Conservation (phyloP, 2,113 vertebrate genomes). For the Plecotus auritus region DNA sequence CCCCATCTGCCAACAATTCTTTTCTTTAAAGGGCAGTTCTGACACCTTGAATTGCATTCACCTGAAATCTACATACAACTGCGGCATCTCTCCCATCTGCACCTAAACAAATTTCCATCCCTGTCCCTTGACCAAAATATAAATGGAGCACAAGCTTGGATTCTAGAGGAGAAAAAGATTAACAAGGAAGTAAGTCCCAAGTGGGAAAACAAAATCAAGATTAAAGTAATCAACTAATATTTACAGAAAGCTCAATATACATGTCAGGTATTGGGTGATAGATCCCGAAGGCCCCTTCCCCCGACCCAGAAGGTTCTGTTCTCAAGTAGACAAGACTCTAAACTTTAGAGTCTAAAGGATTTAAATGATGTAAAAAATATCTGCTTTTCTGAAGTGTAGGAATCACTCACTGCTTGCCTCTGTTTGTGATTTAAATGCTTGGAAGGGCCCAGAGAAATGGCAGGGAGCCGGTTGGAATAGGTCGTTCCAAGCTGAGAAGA, state of each 20-base stretch:
- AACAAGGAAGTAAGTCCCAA: neutral
- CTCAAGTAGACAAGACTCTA: neutral
- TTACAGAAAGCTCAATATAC: neutral
- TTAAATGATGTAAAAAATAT: neutral
- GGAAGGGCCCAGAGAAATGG: neutral
- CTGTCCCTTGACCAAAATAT: neutral
- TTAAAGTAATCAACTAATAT: neutral
- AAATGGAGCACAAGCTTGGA: conserved; percentile 22
- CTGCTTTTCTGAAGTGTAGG: neutral
- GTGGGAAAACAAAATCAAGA: neutral
- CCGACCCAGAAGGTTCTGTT: neutral
- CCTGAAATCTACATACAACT: neutral
- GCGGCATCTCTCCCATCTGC: conserved; percentile 34
- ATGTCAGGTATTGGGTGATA: neutral
- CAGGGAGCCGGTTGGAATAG: neutral
- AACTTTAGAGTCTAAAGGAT: neutral
- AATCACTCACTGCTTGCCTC: neutral
- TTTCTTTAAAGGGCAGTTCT: conserved; percentile 61
- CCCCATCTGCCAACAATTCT: conserved; percentile 9
- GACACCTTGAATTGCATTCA: conserved; percentile 48
- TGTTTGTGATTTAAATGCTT: neutral
- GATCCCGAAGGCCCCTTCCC: neutral
- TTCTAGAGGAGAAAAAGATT: neutral
- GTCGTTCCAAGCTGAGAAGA: neutral
- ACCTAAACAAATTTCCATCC: conserved; percentile 22